These are phyloP conservation scores for Diploptera punctata DNA, from an alignment of 2,888 invertebrate genomes.

Conservation along the genomic window DNA sequence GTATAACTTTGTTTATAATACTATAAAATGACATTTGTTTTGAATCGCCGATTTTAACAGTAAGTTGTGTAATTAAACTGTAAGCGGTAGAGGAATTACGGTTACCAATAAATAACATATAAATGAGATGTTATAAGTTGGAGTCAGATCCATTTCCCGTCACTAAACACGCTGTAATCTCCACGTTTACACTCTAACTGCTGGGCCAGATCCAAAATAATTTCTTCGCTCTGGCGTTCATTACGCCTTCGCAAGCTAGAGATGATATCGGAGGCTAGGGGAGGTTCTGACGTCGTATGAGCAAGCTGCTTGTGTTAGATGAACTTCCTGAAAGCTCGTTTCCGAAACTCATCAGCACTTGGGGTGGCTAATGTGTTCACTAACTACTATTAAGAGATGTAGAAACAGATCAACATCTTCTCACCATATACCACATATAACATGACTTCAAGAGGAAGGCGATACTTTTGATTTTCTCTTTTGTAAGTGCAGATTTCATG, in stretches of 20 bases:
- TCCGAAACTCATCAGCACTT: conserved; percentile 13
- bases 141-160: conserved; percentile 15
- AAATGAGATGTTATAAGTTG: neutral
- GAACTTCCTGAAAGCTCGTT: conserved; percentile 12
- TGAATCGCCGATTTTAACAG: no score
- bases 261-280: neutral
- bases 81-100: no score
- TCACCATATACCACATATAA: no score
- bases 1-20: no score
- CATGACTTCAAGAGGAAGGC: no score
- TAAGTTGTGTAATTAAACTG: no score
- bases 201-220: conserved; percentile 9
- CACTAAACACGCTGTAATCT: conserved; percentile 2
- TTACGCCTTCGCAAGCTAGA: conserved; percentile 1
- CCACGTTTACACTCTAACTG: conserved; percentile 7
- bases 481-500: no score
- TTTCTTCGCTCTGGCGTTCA: neutral
- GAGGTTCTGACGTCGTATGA: neutral
- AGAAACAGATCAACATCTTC: conserved; percentile 4
- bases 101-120: no score
- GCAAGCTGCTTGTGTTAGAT: neutral
- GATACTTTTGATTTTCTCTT: no score
- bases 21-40: no score
- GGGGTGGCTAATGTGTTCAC: conserved; percentile 8
- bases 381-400: conserved; percentile 5